These are phyloP conservation scores for Drosophila meridiana DNA, from an alignment of 2,888 invertebrate species.

Conservation along the genomic window DNA sequence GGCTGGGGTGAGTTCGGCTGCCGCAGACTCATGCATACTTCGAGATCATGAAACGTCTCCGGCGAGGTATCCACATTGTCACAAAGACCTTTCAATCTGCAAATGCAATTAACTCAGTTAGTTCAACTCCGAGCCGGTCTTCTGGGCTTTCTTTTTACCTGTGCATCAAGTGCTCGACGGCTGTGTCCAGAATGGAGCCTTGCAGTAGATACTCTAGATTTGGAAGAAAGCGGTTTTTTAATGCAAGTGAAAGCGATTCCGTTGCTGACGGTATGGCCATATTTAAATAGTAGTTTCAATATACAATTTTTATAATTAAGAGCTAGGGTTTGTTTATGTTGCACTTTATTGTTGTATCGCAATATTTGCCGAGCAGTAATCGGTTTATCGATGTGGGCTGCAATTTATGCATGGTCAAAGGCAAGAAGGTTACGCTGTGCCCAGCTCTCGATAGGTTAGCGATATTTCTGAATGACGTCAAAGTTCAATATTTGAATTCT, in stretches of 20 bases:
- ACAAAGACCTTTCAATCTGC: conserved; percentile 92
- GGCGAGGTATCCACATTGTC: conserved; percentile 96
- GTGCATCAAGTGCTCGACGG: conserved; percentile 95
- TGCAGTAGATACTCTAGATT: conserved; percentile 97
- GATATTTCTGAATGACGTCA: conserved; percentile 13
- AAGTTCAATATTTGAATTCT: neutral
- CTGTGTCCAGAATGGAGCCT: conserved; percentile 96
- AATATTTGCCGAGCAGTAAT: neutral
- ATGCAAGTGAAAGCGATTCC: conserved; percentile 89
- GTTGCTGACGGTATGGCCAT: conserved; percentile 77
- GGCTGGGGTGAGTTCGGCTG: conserved; percentile 89
- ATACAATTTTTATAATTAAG: neutral
- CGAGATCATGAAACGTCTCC: conserved; percentile 97
- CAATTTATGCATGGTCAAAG: neutral
- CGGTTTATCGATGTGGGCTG: conserved; percentile 13
- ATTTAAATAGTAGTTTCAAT: neutral
- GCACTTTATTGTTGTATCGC: neutral
- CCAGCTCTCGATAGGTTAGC: conserved; percentile 17
- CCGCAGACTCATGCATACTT: conserved; percentile 94
- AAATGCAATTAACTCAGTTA: neutral
- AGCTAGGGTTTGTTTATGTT: conserved; percentile 31
- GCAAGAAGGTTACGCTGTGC: conserved; percentile 25
- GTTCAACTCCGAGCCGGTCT: too few relatives aligned
- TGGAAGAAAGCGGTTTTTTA: conserved; percentile 94
- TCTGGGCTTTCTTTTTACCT: conserved; percentile 82